Base-by-base conservation (phyloP, 2,888 invertebrate species). In the Antheraea assamensis region DNA sequence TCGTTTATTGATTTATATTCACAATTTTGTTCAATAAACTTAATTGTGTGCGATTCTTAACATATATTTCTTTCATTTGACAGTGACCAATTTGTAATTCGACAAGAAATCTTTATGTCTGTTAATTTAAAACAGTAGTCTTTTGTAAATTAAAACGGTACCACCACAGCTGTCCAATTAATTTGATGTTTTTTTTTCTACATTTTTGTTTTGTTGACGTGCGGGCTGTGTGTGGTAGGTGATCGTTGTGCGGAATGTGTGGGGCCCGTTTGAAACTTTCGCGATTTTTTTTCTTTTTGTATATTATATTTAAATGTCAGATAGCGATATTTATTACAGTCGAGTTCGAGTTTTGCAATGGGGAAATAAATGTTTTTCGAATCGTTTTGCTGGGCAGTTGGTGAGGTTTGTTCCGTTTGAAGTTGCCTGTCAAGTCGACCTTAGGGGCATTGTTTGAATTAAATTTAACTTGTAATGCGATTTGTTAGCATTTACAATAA, bases 1-100 rank as follows among this genome's bases (percentile, higher is more conserved):
- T 79, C 74, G 72, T 72, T 72, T 80, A 79, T 83, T 85, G 82
- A 85, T 86, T 85, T 81, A 78, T 76, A 78, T 73, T 31, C 30
- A 61, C 61, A 71, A 70, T 55, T 70, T 35, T 42, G 55, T 70
- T 35, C 73, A 73, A 73, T 73, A 73, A 73, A 73, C 35, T 73
- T 70, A 70, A 73, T 73, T 61, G 58, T 70, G 70, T 71, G 64
- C 17, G 71, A 71, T 73, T 49, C 64, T 73, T 35, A 73, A 64
- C 61, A 73, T 71, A 73, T 71, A 73, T 73, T 71, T 61, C 52
- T 73, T 73, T 71, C 24, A 71, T 71, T 71, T 73, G 73, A 73
- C 73, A 73, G 73, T 31, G 58, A n/a, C 58, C 73, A 73, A 73
- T 73, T 73, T 70, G 73, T 70, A 58, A 27, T 55, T 21, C 70